phyloP scores from a whole-genome alignment of 2,797 vertebrate genomes.

The Macroramphosus scolopax region DNA sequence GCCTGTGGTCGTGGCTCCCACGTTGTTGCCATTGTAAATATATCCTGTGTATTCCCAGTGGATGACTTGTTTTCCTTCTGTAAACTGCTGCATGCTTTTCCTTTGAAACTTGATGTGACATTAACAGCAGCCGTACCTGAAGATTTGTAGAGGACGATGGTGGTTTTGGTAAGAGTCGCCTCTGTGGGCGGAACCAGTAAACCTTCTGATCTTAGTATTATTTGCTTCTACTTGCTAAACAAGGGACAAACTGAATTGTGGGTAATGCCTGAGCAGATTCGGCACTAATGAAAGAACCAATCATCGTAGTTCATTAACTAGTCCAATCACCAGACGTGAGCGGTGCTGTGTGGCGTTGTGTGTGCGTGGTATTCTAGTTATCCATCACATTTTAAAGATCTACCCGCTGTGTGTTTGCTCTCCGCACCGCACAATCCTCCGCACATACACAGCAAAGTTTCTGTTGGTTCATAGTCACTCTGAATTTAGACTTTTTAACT shows the following conservation, averaged over 20 bases:
- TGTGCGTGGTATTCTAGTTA: constrained; percentile 2
- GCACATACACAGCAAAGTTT: constrained; percentile 18
- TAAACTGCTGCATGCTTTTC: constrained; percentile 48
- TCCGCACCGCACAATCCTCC: constrained; percentile 6
- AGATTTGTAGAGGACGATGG: background rate
- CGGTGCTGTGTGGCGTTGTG: constrained; percentile 12
- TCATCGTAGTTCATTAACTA: background rate
- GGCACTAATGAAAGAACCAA: background rate
- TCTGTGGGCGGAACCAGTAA: no score
- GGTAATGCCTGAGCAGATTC: background rate
- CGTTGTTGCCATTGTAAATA: constrained; percentile 57
- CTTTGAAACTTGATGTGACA: constrained; percentile 18
- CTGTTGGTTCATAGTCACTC: constrained; percentile 37
- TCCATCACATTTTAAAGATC: constrained; percentile 3
- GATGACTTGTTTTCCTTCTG: constrained; percentile 2
- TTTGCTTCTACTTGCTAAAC: no score
- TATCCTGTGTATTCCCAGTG: constrained; percentile 34
- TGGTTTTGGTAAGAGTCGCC: no score
- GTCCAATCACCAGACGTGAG: constrained; percentile 3
- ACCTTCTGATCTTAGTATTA: no score
- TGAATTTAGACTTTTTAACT: constrained; percentile 26
- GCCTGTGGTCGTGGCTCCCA: constrained; percentile 19
- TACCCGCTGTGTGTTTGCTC: constrained; percentile 2
- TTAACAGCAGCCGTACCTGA: constrained; percentile 22
- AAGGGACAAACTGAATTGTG: no score